These are phyloP conservation scores for Narcine bancroftii DNA, from an alignment of 2,113 vertebrate genomes.

Conservation along the genomic window DNA sequence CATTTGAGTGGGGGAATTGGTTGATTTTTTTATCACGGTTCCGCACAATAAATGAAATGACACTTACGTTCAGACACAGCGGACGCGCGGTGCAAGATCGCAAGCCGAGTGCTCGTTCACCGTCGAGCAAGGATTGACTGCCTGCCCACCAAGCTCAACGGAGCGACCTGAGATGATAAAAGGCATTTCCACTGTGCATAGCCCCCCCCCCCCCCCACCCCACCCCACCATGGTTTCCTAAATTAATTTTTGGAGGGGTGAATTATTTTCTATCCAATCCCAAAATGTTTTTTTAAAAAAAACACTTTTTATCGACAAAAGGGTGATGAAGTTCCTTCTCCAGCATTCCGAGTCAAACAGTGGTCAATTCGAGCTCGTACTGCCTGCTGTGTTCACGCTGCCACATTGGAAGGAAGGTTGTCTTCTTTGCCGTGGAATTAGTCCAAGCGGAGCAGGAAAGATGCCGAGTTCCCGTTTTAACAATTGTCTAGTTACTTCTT, in stretches of 20 bases:
- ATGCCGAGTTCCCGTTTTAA: neutral
- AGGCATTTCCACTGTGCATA: no score
- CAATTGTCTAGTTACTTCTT: neutral
- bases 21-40: neutral
- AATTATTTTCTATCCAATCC: no score
- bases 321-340: neutral
- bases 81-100: no score
- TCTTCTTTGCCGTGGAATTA: neutral
- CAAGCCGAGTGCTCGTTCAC: no score
- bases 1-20: neutral
- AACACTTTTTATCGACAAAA: neutral
- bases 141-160: no score
- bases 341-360: neutral
- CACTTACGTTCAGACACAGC: neutral
- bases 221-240: no score
- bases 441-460: neutral
- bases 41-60: neutral
- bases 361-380: neutral
- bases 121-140: no score
- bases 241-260: no score
- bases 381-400: neutral
- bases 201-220: neutral
- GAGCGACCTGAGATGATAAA: no score
- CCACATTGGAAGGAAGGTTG: neutral
- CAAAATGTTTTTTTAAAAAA: no score